These are phyloP conservation scores for Melanerpes aurifrons DNA, from an alignment of 2,113 vertebrate genomes.

Conservation along the genomic window DNA sequence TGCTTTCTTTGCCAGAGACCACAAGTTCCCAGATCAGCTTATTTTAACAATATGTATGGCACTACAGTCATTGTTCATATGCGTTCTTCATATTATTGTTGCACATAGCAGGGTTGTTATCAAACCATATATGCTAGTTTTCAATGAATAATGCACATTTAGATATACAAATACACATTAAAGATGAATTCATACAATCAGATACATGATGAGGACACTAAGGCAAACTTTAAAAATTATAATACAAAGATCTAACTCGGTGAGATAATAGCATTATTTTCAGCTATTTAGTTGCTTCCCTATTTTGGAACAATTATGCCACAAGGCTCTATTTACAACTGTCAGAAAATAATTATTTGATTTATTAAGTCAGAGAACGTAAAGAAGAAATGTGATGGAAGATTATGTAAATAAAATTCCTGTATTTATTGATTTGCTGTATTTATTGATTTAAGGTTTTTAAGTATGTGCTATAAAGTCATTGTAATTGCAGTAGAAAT, in stretches of 20 bases:
- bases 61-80: neutral
- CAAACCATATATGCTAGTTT: neutral
- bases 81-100: neutral
- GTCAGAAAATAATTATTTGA: neutral
- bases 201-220: neutral
- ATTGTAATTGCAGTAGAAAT: neutral
- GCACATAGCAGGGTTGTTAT: neutral
- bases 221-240: neutral
- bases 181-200: neutral
- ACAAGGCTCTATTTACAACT: neutral
- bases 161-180: neutral
- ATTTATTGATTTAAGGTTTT: conserved; percentile 33
- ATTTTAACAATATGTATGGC: neutral
- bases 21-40: neutral
- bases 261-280: neutral
- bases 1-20: neutral
- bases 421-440: conserved; percentile 26
- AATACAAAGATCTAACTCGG: neutral
- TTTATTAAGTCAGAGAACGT: neutral
- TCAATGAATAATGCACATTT: neutral
- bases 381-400: neutral
- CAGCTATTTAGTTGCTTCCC: neutral
- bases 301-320: neutral
- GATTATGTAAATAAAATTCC: neutral
- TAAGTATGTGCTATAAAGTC: conserved; percentile 6